phyloP scores from a whole-genome alignment of 1,140 invertebrate genomes.

The Polypedilum vanderplanki region DNA sequence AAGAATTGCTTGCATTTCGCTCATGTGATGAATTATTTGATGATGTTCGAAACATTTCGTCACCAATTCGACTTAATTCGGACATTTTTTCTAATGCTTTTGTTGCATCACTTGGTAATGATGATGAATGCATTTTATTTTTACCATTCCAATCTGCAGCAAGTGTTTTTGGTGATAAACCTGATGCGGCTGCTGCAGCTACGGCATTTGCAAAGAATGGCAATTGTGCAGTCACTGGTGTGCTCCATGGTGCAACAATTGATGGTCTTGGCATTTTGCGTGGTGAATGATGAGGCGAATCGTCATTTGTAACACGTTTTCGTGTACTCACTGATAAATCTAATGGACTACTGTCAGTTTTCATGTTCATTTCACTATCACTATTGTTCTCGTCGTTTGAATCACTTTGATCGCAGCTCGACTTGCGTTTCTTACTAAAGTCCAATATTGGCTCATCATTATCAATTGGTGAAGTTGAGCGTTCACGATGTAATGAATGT shows the following conservation, averaged over 20 bases:
- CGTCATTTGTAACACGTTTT: conserved; percentile 56
- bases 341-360: conserved; percentile 66
- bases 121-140: conserved; percentile 56
- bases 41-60: conserved; percentile 61
- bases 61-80: conserved; percentile 74
- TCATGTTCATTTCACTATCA: conserved; percentile 60
- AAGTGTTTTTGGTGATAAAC: conserved; percentile 61
- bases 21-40: conserved; percentile 35
- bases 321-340: conserved; percentile 67
- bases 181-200: conserved; percentile 63
- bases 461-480: conserved; percentile 45
- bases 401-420: conserved; percentile 41
- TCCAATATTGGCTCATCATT: conserved; percentile 59
- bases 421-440: conserved; percentile 63
- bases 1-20: conserved; percentile 34
- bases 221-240: conserved; percentile 65
- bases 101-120: conserved; percentile 66
- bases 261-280: conserved; percentile 58
- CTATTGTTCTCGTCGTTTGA: conserved; percentile 52
- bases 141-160: conserved; percentile 71
- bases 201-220: conserved; percentile 64
- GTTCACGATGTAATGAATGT: conserved; percentile 45
- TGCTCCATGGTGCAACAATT: conserved; percentile 64
- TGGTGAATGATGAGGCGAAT: conserved; percentile 52
- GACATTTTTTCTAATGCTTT: conserved; percentile 89